A percentile compares a stretch with the other conserved stretches of the same genome.
phyloP scores from a whole-genome alignment of 1,140 invertebrate species.

The Lordiphosa stackelbergi region DNA sequence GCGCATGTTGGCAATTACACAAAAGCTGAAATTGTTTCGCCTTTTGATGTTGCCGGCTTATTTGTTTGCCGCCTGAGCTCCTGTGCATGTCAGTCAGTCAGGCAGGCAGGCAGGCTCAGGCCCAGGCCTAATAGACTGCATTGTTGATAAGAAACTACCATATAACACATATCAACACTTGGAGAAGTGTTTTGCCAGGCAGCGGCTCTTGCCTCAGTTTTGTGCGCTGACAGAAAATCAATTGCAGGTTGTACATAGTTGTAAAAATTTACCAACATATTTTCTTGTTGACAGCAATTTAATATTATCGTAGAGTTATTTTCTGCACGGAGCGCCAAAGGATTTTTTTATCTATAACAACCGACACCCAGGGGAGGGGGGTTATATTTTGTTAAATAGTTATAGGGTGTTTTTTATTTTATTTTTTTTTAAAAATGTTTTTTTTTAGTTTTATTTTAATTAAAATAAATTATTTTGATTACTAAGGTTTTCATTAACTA shows the following conservation, averaged over 20 bases:
- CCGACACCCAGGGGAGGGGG: too few relatives aligned
- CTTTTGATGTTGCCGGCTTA: constrained; percentile 63
- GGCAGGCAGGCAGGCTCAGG: constrained; percentile 17
- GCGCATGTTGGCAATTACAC: constrained; percentile 61
- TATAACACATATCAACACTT: constrained; percentile 72
- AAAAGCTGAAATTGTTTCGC: constrained; percentile 56
- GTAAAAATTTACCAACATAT: constrained; percentile 70
- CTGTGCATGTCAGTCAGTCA: constrained; percentile 57
- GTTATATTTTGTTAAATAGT: too few relatives aligned
- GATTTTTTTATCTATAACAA: too few relatives aligned
- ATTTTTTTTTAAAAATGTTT: too few relatives aligned
- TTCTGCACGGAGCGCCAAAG: constrained; percentile 60
- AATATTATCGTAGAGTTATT: constrained; percentile 72
- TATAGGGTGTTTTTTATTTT: too few relatives aligned
- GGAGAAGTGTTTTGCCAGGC: constrained; percentile 64
- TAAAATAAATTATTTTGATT: too few relatives aligned
- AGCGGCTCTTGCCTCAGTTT: constrained; percentile 6
- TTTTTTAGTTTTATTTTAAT: too few relatives aligned
- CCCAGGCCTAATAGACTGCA: constrained; percentile 62
- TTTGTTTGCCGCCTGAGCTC: constrained; percentile 46
- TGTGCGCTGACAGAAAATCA: constrained; percentile 69
- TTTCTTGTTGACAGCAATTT: constrained; percentile 73
- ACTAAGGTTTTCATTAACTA: too few relatives aligned
- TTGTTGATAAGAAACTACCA: constrained; percentile 70
- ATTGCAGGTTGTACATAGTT: constrained; percentile 37